These are phyloP conservation scores for Belonocnema kinseyi DNA, from an alignment of 1,140 invertebrate species.

Conservation along the genomic window DNA sequence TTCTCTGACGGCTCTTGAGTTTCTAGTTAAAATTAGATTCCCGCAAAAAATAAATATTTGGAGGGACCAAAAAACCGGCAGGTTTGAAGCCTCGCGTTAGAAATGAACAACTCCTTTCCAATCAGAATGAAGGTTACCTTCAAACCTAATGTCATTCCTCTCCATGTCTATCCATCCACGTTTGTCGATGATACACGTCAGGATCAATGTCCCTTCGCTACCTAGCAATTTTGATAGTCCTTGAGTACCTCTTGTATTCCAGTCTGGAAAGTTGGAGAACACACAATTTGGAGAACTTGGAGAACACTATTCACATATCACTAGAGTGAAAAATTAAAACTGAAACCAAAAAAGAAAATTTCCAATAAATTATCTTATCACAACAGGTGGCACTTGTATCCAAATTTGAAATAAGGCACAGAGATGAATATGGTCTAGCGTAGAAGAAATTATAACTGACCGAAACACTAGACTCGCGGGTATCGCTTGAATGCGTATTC, in stretches of 20 bases:
- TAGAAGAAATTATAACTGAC: not conserved
- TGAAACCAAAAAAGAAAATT: conserved; percentile 1
- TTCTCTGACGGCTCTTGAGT: not conserved
- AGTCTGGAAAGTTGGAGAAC: not conserved
- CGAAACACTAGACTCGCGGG: not conserved
- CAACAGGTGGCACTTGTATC: conserved; percentile 17
- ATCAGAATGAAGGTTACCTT: not conserved
- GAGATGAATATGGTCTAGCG: not conserved
- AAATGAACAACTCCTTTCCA: not conserved
- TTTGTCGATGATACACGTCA: conserved; percentile 10
- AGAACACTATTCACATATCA: not conserved
- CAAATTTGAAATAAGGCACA: conserved; percentile 17
- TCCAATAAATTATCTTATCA: not conserved
- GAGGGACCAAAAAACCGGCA: not conserved
- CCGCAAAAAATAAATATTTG: not conserved
- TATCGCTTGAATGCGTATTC: conserved; percentile 2
- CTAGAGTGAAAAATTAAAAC: not conserved
- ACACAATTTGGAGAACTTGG: not conserved
- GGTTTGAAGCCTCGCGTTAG: not conserved
- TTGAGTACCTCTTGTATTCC: conserved; percentile 12
- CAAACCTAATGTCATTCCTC: conserved; percentile 9
- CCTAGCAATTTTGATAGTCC: conserved; percentile 1
- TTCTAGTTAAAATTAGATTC: not conserved
- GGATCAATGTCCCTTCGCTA: conserved; percentile 21
- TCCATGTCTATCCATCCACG: not conserved